Percentiles rank a stretch among this genome's conserved stretches.
Conservation (phyloP, 1,140 invertebrate species). For the Manduca sexta region DNA sequence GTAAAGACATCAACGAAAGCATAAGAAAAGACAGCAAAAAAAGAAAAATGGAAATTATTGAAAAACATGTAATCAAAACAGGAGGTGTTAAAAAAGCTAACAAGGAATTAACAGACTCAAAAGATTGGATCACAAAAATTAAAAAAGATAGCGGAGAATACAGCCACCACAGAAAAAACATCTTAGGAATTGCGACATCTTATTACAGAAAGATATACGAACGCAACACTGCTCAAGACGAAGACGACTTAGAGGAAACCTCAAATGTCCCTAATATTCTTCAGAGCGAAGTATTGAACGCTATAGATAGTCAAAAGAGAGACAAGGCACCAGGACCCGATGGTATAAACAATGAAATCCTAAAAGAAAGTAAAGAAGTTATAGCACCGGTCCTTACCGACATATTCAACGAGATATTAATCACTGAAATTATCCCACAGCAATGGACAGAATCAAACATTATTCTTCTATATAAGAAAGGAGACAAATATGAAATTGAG, state of each 20-base stretch:
- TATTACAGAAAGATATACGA: too few species aligned
- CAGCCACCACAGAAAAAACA: slow-evolving; percentile 13
- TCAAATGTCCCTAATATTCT: slow-evolving; percentile 18
- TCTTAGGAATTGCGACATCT: slow-evolving; percentile 19
- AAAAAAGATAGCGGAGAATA: slow-evolving; percentile 12
- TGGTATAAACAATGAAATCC: slow-evolving; percentile 21
- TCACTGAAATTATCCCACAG: slow-evolving; percentile 27
- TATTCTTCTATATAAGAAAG: too few species aligned
- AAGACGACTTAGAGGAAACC: slow-evolving; percentile 12
- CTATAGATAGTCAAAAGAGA: slow-evolving; percentile 8
- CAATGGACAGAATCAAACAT: slow-evolving; percentile 19
- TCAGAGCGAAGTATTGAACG: slow-evolving; percentile 3
- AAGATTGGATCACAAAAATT: slow-evolving; percentile 23
- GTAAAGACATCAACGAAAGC: too few species aligned
- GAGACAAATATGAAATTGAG: too few species aligned
- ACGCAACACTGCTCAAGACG: neutral
- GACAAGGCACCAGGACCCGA: slow-evolving; percentile 23
- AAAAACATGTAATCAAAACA: neutral
- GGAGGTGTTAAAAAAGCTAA: slow-evolving; percentile 21
- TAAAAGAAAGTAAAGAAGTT: slow-evolving; percentile 16
- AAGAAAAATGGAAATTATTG: too few species aligned
- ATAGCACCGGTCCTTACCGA: slow-evolving; percentile 21
- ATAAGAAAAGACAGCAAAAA: too few species aligned
- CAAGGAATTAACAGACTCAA: slow-evolving; percentile 20
- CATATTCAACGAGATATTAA: slow-evolving; percentile 28